These are phyloP conservation scores for Caenorhabditis inopinata DNA, from an alignment of 1,140 invertebrate species.

Conservation along the genomic window DNA sequence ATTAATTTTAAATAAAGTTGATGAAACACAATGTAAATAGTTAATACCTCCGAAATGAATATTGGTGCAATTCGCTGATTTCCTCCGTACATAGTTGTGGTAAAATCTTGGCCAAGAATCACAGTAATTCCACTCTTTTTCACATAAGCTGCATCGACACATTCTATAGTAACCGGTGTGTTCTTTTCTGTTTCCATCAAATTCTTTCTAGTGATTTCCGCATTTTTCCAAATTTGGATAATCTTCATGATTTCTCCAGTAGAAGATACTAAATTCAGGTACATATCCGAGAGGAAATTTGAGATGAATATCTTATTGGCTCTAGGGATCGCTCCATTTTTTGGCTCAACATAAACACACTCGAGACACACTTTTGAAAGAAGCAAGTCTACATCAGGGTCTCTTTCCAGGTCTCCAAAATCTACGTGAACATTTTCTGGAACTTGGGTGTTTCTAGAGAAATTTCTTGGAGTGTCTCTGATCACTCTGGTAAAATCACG, in stretches of 20 bases:
- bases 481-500: background rate
- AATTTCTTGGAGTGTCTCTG: background rate
- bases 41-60: background rate
- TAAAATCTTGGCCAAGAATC: background rate
- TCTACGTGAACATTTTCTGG: background rate
- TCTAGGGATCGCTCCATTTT: background rate
- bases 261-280: background rate
- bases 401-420: constrained; percentile 1
- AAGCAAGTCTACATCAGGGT: background rate
- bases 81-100: background rate
- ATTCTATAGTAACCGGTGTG: background rate
- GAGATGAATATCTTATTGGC: background rate
- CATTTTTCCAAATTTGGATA: constrained; percentile 1
- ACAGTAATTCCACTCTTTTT: background rate
- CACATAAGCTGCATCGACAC: background rate
- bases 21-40: too few relatives aligned
- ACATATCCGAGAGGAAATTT: background rate
- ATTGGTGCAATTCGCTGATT: background rate
- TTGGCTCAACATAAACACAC: constrained; percentile 5
- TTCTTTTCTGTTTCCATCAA: background rate
- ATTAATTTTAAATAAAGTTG: too few relatives aligned
- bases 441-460: background rate
- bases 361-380: constrained; percentile 3
- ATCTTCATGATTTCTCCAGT: background rate
- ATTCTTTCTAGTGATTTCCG: background rate